These are phyloP conservation scores for Bombus waltoni DNA, from an alignment of 1,140 invertebrate species.

Conservation along the genomic window DNA sequence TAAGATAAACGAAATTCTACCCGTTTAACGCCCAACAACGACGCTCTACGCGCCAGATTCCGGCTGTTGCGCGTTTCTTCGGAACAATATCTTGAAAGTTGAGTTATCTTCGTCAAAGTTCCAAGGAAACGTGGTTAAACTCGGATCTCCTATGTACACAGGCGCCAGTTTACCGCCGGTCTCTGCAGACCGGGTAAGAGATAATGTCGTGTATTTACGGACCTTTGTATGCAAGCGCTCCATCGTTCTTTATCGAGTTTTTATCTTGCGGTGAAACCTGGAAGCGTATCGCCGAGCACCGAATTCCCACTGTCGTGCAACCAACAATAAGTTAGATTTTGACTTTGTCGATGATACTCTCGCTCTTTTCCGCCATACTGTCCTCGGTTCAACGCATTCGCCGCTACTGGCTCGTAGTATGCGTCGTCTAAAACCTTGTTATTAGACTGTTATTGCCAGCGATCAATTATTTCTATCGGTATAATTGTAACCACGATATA, in stretches of 20 bases:
- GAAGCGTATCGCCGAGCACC: background rate
- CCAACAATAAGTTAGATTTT: background rate
- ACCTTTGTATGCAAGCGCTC: background rate
- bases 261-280: conserved; percentile 43
- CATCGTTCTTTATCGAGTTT: conserved; percentile 20
- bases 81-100: background rate
- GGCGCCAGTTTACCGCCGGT: background rate
- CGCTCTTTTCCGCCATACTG: background rate
- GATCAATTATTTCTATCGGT: no score
- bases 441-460: no score
- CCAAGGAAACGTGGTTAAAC: conserved; percentile 13
- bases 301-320: background rate
- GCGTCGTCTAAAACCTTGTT: no score
- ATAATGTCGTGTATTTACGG: conserved; percentile 29
- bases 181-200: background rate
- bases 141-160: conserved; percentile 22
- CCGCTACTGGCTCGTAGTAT: no score
- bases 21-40: background rate
- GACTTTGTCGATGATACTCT: background rate
- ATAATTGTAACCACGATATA: no score
- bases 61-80: background rate
- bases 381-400: no score
- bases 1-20: background rate
- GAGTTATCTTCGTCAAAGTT: conserved; percentile 23
- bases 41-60: background rate